These are phyloP conservation scores for Callitettix versicolor DNA, from an alignment of 1,140 invertebrate genomes.

Conservation along the genomic window DNA sequence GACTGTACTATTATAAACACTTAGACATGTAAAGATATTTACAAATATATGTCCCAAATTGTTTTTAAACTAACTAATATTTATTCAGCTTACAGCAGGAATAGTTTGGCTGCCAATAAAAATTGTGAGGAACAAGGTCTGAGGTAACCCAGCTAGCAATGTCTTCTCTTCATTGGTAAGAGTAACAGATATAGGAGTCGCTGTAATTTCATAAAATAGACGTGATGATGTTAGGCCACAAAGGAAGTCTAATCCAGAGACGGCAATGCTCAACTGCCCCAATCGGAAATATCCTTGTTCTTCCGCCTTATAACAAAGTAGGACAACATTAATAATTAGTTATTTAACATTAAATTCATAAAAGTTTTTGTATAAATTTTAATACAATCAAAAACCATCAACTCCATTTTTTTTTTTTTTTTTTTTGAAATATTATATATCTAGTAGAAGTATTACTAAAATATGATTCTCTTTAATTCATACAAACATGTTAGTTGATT, in stretches of 20 bases:
- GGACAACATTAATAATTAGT: conserved; percentile 4
- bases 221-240: conserved; percentile 36
- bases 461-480: no score
- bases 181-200: conserved; percentile 2
- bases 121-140: conserved; percentile 35
- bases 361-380: no score
- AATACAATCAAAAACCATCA: no score
- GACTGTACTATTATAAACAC: no score
- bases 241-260: conserved; percentile 46
- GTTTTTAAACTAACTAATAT: no score
- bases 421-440: no score
- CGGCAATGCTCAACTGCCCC: conserved; percentile 32
- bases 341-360: no score
- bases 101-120: conserved; percentile 38
- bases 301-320: conserved; percentile 27
- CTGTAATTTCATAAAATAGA: conserved; percentile 7
- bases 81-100: conserved; percentile 26
- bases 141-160: conserved; percentile 40
- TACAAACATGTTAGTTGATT: no score
- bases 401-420: no score
- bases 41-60: no score
- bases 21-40: no score
- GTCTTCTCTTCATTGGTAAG: conserved; percentile 21
- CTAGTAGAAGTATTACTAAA: no score
- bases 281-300: conserved; percentile 34